Conservation (phyloP, 2,113 vertebrate species). For the Cavia porcellus region DNA sequence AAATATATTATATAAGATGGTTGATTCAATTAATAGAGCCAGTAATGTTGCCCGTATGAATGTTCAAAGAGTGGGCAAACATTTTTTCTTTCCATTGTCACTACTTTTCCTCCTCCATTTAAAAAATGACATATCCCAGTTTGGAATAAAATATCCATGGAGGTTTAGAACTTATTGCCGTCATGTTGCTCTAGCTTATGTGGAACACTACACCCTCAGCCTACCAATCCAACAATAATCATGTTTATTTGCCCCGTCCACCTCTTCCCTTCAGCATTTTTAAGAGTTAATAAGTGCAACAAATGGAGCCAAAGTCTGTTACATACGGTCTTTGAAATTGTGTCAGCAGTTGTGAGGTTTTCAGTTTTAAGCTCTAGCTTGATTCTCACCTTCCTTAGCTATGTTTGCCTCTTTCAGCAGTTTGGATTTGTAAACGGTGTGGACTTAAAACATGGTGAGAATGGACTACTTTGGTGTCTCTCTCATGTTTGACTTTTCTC, state of each 20-base stretch:
- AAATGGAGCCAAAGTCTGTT: no score
- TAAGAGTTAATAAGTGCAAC: no score
- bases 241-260: neutral
- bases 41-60: neutral
- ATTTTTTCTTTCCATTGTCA: neutral
- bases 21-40: neutral
- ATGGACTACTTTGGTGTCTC: neutral
- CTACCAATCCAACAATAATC: neutral
- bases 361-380: neutral
- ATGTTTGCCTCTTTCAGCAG: neutral
- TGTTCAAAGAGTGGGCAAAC: conserved; percentile 1
- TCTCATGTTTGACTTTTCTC: neutral
- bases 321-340: no score
- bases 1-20: conserved; percentile 11
- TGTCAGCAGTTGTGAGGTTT: neutral
- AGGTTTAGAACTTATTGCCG: neutral
- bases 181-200: neutral
- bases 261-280: neutral
- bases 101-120: neutral
- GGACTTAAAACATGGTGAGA: neutral
- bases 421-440: neutral
- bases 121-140: neutral
- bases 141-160: neutral
- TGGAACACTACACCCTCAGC: neutral
- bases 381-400: neutral